A percentile compares a stretch with the other conserved stretches of the same genome.
These are phyloP conservation scores for Nomia melanderi DNA, from an alignment of 1,140 invertebrate genomes.

Conservation along the genomic window DNA sequence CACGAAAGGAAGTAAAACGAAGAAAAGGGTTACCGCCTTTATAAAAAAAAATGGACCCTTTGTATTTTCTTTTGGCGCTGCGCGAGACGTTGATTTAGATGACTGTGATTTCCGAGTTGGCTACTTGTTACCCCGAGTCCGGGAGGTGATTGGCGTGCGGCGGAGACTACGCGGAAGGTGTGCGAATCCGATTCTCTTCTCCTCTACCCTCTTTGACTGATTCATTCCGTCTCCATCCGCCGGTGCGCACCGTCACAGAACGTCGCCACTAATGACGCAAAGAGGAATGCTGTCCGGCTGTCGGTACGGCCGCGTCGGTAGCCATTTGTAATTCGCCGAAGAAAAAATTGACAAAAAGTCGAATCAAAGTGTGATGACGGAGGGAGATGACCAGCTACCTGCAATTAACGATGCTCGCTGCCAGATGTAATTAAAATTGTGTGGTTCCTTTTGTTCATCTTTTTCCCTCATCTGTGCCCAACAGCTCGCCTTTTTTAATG, in stretches of 20 bases:
- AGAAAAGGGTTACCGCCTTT: background rate
- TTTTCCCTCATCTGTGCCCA: background rate
- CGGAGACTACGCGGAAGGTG: constrained; percentile 50
- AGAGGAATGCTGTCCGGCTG: constrained; percentile 78
- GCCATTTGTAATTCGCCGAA: constrained; percentile 77
- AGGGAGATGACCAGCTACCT: constrained; percentile 54
- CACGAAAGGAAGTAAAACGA: background rate
- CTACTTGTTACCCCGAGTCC: constrained; percentile 69
- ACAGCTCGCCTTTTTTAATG: background rate
- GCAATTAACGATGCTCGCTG: constrained; percentile 75
- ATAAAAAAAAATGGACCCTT: constrained; percentile 6
- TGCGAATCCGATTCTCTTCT: constrained; percentile 53
- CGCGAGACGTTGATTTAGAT: constrained; percentile 74
- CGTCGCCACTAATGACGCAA: constrained; percentile 79
- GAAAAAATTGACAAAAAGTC: constrained; percentile 73
- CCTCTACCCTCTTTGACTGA: constrained; percentile 34
- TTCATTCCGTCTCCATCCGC: constrained; percentile 21
- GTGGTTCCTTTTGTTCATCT: constrained; percentile 35
- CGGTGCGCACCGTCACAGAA: constrained; percentile 68
- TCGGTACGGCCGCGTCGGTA: constrained; percentile 72
- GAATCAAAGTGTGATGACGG: constrained; percentile 78
- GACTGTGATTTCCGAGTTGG: constrained; percentile 73
- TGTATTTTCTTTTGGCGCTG: constrained; percentile 61
- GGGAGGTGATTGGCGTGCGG: constrained; percentile 52
- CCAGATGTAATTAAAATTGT: constrained; percentile 72